A percentile compares a stretch with the other conserved stretches of the same genome.
Evolutionary conservation across 2,797 vertebrate genomes (phyloP).

Genomic region (Sparidentex hasta): DNA sequence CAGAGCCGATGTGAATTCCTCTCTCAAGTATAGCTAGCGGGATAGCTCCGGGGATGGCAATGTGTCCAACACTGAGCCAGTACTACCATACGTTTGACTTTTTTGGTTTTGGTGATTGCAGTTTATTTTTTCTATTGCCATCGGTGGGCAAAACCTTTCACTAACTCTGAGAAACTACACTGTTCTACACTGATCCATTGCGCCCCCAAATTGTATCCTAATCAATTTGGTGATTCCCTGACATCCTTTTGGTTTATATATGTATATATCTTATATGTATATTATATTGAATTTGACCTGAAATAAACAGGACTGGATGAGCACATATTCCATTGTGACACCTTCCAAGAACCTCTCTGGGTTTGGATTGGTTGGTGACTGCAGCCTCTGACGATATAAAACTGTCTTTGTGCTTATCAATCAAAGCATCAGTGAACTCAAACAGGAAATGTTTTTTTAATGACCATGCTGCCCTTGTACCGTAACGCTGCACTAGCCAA

Average conservation of each 20-base stretch:
- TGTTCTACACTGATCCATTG: too few species aligned
- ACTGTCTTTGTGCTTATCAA: conserved; percentile 80
- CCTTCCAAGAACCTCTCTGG: conserved; percentile 36
- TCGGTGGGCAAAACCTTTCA: neutral
- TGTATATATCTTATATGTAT: too few species aligned
- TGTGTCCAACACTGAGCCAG: too few species aligned
- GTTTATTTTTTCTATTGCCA: too few species aligned
- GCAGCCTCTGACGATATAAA: conserved; percentile 55
- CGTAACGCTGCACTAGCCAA: conserved; percentile 73
- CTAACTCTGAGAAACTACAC: neutral
- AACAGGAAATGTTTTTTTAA: conserved; percentile 85
- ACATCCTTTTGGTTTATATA: neutral
- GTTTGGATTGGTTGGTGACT: conserved; percentile 37
- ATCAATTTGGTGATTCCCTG: neutral
- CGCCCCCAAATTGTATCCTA: neutral
- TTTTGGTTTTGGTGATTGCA: too few species aligned
- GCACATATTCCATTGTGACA: conserved; percentile 49
- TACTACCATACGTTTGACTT: too few species aligned
- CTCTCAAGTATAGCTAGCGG: too few species aligned
- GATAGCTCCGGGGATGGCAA: too few species aligned
- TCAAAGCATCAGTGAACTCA: conserved; percentile 68
- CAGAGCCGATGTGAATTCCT: too few species aligned
- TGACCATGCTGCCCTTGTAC: conserved; percentile 73
- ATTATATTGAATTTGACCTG: neutral
- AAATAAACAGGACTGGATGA: conserved; percentile 1